Evolutionary conservation across 2,797 vertebrate genomes (phyloP).

Genomic region (Lagocephalus sceleratus): DNA sequence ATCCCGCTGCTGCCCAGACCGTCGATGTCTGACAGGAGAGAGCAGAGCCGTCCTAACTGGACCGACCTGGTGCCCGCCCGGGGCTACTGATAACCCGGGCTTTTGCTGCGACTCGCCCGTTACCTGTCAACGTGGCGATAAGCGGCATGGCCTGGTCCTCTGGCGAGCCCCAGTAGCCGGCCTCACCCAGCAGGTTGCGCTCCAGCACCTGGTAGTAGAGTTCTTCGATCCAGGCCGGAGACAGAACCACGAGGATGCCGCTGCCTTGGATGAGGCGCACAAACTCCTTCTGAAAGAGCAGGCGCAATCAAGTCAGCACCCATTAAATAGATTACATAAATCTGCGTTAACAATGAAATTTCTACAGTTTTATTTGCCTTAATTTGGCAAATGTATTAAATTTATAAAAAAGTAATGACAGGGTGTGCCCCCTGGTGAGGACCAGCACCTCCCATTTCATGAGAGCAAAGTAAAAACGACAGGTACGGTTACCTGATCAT

Average conservation of each 20-base stretch:
- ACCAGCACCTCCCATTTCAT: no score
- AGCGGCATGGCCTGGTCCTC: conserved; percentile 86
- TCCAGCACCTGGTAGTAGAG: conserved; percentile 91
- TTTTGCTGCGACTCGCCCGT: background rate
- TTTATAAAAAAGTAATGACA: no score
- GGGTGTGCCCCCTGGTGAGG: no score
- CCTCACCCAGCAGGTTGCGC: conserved; percentile 90
- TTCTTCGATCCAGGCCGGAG: conserved; percentile 94
- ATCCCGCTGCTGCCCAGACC: conserved; percentile 93
- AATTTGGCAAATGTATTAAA: no score
- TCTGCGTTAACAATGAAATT: no score
- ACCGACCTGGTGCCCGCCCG: no score
- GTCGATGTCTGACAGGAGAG: conserved; percentile 82
- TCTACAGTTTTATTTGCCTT: no score
- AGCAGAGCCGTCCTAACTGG: background rate
- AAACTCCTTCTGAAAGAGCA: conserved; percentile 87
- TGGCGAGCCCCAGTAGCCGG: conserved; percentile 87
- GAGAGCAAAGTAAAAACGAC: no score
- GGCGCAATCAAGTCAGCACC: background rate
- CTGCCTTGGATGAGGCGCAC: conserved; percentile 89
- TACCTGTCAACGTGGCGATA: conserved; percentile 91
- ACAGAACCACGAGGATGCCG: conserved; percentile 89
- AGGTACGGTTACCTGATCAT: no score
- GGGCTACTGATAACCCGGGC: background rate
- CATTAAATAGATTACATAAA: no score